Percentiles rank a stretch among this genome's conserved stretches.
These are phyloP conservation scores for Dynastes hyllus DNA, from an alignment of 2,888 invertebrate genomes.

Conservation along the genomic window DNA sequence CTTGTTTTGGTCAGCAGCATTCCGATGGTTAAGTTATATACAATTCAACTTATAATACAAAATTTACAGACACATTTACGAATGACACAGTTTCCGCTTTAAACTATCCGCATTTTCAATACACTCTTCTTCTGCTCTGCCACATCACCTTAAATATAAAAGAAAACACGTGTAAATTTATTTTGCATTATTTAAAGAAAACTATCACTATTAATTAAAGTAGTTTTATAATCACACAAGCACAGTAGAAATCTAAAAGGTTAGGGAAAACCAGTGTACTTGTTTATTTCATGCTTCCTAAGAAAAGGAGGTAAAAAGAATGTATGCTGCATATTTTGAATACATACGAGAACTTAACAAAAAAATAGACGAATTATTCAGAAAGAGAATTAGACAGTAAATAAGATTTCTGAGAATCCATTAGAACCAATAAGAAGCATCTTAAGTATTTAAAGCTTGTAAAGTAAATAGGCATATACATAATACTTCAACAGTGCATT, in stretches of 20 bases:
- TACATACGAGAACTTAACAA: background rate
- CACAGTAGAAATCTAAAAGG: conserved; percentile 19
- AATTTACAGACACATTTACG: conserved; percentile 46
- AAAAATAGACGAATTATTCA: background rate
- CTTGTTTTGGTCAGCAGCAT: conserved; percentile 9
- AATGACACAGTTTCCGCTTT: conserved; percentile 39
- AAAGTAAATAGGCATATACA: too few species aligned
- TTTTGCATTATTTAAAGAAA: conserved; percentile 18
- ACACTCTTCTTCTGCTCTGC: conserved; percentile 49
- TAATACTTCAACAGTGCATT: too few species aligned
- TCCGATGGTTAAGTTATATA: conserved; percentile 29
- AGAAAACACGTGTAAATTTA: conserved; percentile 43
- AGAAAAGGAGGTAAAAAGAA: conserved; percentile 1
- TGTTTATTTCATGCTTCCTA: background rate
- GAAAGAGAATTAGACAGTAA: background rate
- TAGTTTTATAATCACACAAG: conserved; percentile 19
- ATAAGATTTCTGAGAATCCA: too few species aligned
- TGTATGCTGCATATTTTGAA: background rate
- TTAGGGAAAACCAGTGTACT: background rate
- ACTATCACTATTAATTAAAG: conserved; percentile 25
- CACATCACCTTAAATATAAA: conserved; percentile 49
- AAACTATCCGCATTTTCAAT: conserved; percentile 41
- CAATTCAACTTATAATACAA: conserved; percentile 45
- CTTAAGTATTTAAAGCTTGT: too few species aligned
- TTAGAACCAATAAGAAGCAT: too few species aligned